These are phyloP conservation scores for human DNA, from an alignment of 2,113 vertebrate species.

Conservation along the genomic window GRCh38 chr9:86507001-86507500, in stretches of 20 bases:
- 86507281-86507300: neutral
- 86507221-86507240: neutral
- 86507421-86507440: neutral
- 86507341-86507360: neutral
- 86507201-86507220: neutral
- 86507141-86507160: neutral
- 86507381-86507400: neutral
- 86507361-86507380: neutral
- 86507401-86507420: neutral
- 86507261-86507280: neutral
- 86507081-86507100: neutral
- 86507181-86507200: neutral
- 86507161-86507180: neutral
- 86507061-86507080: neutral
- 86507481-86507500: neutral
- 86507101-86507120: neutral
- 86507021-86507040: neutral
- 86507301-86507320: neutral
- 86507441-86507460: conserved; percentile 30
- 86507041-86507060: neutral
- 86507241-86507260: neutral
- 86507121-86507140: neutral
- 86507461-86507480: neutral
- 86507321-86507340: neutral
- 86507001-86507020: neutral